Base-by-base conservation (phyloP, 2,888 invertebrate species). In the Hesperia comma region DNA sequence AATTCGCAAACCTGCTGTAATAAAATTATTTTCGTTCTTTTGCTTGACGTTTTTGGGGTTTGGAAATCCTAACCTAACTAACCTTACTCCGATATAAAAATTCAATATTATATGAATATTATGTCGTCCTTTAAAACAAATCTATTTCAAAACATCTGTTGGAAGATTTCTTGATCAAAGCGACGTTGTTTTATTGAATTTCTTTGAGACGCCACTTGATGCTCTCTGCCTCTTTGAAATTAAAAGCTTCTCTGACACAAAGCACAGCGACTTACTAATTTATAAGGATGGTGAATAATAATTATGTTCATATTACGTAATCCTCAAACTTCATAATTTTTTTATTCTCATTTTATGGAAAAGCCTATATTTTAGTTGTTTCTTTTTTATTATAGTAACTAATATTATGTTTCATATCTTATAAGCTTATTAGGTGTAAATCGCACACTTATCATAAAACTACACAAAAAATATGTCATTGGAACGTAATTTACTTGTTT, bases 131-230 rank as follows among this genome's bases (percentile, higher is more conserved):
- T 46, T 17, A 53, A 53, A 19, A 53, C 53, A 53, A 53, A 53
- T n/a, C 26, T 32, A 32, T 6, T 32, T 53, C 6, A 49, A 19
- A 58, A 64, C 40, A 58, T 40, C 53, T 43, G 32, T 40, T 53
- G 8, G 40, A 58, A 64, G 51, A 15, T 58, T 58, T 64, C 58
- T 41, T 64, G 53, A 64, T 64, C 57, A 58, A 57, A 64, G 53
- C 58, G 57, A 49, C 37, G 17, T 51, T 64, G 58, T 58, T 64
- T 53, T 58, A 64, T 58, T 58, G 58, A 64, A 58, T 32, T 64
- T 58, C 64, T 58, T 64, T 64, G 64, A 64, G 64, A 64, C 17
- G 58, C 51, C 51, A 64, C 58, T 64, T 43, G 51, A 57, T 57
- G 51, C 58, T 58, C 64, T n/a, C 58, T 43, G 53, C 19, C 53